phyloP scores from a whole-genome alignment of 2,113 vertebrate species.

The Colossoma macropomum region DNA sequence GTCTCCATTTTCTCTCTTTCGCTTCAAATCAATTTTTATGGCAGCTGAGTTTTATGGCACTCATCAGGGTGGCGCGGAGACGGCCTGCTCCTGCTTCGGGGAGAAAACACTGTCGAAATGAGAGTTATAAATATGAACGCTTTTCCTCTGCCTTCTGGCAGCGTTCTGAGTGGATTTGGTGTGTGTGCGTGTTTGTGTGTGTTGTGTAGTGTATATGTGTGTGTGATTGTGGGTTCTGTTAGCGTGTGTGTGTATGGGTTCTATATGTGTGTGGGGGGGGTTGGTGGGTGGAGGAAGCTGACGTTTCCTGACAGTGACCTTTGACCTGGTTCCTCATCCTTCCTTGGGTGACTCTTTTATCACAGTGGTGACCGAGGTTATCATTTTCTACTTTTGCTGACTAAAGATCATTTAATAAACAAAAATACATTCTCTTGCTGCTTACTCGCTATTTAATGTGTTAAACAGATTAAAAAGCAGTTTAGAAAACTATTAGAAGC shows the following conservation, averaged over 20 bases:
- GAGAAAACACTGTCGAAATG: conserved; percentile 55
- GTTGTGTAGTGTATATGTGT: too few species aligned
- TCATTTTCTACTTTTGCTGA: conserved; percentile 17
- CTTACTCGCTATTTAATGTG: not conserved
- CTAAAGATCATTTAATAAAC: not conserved
- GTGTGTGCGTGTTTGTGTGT: conserved; percentile 41
- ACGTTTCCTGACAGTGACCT: conserved; percentile 38
- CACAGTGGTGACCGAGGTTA: conserved; percentile 1
- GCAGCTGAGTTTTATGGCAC: conserved; percentile 61
- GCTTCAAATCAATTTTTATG: conserved; percentile 68
- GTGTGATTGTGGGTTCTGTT: conserved; percentile 30
- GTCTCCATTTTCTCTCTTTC: conserved; percentile 65
- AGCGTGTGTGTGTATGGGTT: conserved; percentile 12
- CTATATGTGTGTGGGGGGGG: conserved; percentile 20
- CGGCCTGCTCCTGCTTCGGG: conserved; percentile 55
- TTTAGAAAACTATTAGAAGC: not conserved
- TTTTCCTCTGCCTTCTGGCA: conserved; percentile 51
- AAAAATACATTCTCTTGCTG: not conserved
- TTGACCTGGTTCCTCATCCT: conserved; percentile 25
- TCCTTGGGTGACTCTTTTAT: conserved; percentile 35
- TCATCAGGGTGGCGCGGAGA: conserved; percentile 58
- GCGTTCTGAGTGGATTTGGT: conserved; percentile 31
- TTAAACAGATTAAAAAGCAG: not conserved
- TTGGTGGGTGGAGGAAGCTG: conserved; percentile 22
- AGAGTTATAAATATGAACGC: conserved; percentile 61